Evolutionary conservation across 2,113 vertebrate species (phyloP).

Genomic region (Mesoclemmys tuberculata): DNA sequence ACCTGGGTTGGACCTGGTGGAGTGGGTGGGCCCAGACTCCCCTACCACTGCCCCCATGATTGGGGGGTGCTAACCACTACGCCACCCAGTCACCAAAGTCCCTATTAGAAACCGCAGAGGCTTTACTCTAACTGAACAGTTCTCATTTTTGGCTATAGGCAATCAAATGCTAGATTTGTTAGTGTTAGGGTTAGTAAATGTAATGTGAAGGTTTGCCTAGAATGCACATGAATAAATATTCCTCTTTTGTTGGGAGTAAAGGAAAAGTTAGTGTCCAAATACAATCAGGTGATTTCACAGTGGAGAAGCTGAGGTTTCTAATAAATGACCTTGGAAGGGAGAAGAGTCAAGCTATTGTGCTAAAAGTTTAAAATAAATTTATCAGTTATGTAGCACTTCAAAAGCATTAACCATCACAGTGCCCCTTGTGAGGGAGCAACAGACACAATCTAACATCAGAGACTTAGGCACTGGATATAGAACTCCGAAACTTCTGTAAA

Average conservation of each 20-base stretch:
- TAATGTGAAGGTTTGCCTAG: slow-evolving; percentile 9
- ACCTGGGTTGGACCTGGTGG: neutral
- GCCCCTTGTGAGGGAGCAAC: neutral
- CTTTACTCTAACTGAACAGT: slow-evolving; percentile 27
- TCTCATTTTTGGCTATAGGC: slow-evolving; percentile 44
- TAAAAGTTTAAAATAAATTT: neutral
- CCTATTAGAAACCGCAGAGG: neutral
- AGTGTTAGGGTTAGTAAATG: slow-evolving; percentile 17
- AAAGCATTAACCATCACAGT: rapidly evolving
- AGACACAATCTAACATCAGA: rapidly evolving
- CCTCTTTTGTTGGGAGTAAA: neutral
- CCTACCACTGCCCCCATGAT: neutral
- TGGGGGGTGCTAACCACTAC: neutral
- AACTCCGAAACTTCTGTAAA: rapidly evolving
- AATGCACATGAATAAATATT: neutral
- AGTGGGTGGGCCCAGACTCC: neutral
- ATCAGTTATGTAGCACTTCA: neutral
- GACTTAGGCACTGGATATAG: neutral
- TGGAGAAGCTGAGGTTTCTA: neutral
- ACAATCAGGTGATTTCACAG: slow-evolving; percentile 12
- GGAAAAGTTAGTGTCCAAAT: neutral
- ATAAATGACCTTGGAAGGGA: neutral
- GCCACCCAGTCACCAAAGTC: neutral
- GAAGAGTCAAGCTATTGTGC: neutral
- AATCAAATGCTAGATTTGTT: slow-evolving; percentile 44